phyloP scores from a whole-genome alignment of 2,888 invertebrate species.

The Agrochola lota region DNA sequence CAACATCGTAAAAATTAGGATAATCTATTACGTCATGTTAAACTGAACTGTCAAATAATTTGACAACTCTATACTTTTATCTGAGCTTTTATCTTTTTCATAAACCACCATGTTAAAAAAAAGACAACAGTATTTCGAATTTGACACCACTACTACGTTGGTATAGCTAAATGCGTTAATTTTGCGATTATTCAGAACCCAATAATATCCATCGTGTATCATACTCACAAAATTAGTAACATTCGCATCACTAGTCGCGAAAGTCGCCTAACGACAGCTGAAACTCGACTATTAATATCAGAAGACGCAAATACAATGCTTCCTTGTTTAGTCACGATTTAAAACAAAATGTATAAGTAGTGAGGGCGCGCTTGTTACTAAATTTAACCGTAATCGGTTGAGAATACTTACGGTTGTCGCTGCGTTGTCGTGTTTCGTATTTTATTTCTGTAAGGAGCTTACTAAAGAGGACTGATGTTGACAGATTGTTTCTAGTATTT shows the following conservation, averaged over 20 bases:
- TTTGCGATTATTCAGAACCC: conserved; percentile 12
- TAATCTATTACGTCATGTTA: background rate
- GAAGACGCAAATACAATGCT: conserved; percentile 60
- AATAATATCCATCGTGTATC: conserved; percentile 15
- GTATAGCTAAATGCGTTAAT: background rate
- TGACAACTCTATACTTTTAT: background rate
- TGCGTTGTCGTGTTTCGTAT: conserved; percentile 22
- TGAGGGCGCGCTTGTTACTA: conserved; percentile 47
- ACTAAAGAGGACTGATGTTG: conserved; percentile 30
- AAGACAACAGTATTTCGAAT: too few relatives aligned
- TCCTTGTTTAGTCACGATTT: conserved; percentile 67
- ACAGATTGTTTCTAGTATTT: conserved; percentile 24
- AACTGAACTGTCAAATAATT: background rate
- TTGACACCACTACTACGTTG: background rate
- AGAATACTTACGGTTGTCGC: conserved; percentile 54
- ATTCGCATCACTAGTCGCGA: conserved; percentile 35
- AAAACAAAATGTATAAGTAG: conserved; percentile 56
- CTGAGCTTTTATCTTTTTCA: background rate
- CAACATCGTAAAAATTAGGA: background rate
- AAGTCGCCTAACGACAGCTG: conserved; percentile 49
- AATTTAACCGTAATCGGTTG: conserved; percentile 59
- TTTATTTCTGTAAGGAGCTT: conserved; percentile 40
- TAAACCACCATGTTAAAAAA: background rate
- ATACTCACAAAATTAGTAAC: conserved; percentile 39
- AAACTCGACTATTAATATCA: conserved; percentile 61